Evolutionary conservation across 2,797 vertebrate genomes (phyloP), one percentile per base, ranked within the genome.

Genomic region (Cirrhinus mrigala): DNA sequence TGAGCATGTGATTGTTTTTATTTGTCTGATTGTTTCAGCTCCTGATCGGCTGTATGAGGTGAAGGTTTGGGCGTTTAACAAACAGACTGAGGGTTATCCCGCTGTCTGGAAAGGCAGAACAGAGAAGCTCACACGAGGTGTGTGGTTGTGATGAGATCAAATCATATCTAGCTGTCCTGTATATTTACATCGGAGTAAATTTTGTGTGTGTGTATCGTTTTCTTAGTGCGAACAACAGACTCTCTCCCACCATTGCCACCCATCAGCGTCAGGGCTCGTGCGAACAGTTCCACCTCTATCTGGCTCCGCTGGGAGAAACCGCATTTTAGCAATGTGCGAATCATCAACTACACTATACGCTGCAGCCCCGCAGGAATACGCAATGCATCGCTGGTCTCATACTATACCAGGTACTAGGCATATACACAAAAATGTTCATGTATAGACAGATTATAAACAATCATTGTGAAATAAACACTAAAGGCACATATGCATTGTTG

Each of bases 221-320:
- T 83, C 52, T n/a, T 44, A 87, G 89, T 73, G 58, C 85, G 0
- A 11, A 95, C 89, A 22, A 92, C 92, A 80, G 94, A 94, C 87
- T 95, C 93, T 87, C 96, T 96, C 2, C 97, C 96, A 7, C 98
- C 97, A 0, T 87, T 97, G 88, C 98, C 98, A 60, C 98, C 98
- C 0, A 97, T 96, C 88, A 96, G 95, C 12, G 94, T 99, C 85
- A 96, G 96, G 4, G 98, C 97, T 0, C 94, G 92, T 60, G 96
- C 97, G 76, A 99, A 99, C 93, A 97, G 97, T 90, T 99, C 98
- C 74, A 97, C 96, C 0, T 97, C 98, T 82, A 97, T 99, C 90
- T 97, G 97, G 97, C 95, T 99, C 70, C 94, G 95, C 80, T 99
- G 98, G 98, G 97, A 98, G 90, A 98, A 97, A 82, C 98, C 98